phyloP scores from a whole-genome alignment of 1,140 invertebrate species.

The Pogonognathellus flavescens region DNA sequence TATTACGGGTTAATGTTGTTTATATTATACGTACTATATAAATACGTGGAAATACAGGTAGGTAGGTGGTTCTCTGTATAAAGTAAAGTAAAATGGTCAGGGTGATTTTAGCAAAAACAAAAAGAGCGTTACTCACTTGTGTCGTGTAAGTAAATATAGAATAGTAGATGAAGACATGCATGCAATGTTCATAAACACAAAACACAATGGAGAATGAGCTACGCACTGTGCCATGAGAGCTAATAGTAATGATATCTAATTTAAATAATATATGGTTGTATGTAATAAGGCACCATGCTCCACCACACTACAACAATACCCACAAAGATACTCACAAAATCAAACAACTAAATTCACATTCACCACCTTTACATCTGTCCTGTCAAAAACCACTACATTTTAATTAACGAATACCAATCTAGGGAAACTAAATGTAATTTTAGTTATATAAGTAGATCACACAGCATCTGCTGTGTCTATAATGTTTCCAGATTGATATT shows the following conservation, averaged over 20 bases:
- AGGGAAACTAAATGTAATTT: not conserved
- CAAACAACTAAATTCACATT: conserved; percentile 33
- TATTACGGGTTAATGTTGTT: too few species aligned
- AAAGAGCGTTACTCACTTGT: not conserved
- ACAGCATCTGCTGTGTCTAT: too few species aligned
- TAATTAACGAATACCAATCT: not conserved
- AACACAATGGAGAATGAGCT: conserved; percentile 6
- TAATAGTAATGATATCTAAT: conserved; percentile 51
- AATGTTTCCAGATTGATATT: too few species aligned
- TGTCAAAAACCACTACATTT: conserved; percentile 27
- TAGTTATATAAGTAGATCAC: too few species aligned
- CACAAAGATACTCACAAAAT: conserved; percentile 17
- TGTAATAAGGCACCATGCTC: not conserved
- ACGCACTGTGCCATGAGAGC: conserved; percentile 15
- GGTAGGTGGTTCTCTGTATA: not conserved
- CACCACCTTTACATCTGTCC: not conserved
- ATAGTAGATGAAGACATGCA: conserved; percentile 12
- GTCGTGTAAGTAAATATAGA: not conserved
- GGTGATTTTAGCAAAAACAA: conserved; percentile 25
- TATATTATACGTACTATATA: too few species aligned
- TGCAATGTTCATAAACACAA: conserved; percentile 3
- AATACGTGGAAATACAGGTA: too few species aligned
- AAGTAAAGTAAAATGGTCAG: not conserved
- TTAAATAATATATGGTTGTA: conserved; percentile 44
- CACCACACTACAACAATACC: not conserved